These are phyloP conservation scores for Herpailurus yagouaroundi DNA, from an alignment of 2,113 vertebrate species.

Conservation along the genomic window DNA sequence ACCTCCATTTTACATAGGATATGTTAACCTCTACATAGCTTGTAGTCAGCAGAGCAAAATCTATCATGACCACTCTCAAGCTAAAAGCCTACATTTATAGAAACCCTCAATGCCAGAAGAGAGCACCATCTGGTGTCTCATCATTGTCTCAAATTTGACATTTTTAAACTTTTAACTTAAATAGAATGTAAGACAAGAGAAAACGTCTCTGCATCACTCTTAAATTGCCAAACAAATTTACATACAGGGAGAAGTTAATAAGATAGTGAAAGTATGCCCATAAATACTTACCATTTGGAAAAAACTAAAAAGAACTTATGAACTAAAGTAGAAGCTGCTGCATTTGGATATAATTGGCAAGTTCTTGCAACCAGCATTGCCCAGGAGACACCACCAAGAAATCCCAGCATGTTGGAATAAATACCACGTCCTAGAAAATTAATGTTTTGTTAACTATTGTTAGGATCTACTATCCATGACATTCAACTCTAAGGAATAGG, in stretches of 20 bases:
- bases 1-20: not conserved
- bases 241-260: not conserved
- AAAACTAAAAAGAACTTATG: slow-evolving; percentile 99
- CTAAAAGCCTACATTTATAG: not conserved
- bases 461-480: not conserved
- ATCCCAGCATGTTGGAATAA: slow-evolving; percentile 98
- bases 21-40: not conserved
- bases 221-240: slow-evolving; percentile 40
- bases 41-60: not conserved
- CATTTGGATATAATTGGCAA: slow-evolving; percentile 97
- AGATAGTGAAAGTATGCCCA: slow-evolving; percentile 36
- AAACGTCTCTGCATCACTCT: not conserved
- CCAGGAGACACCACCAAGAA: slow-evolving; percentile 98
- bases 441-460: slow-evolving; percentile 22
- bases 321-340: slow-evolving; percentile 95
- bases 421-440: slow-evolving; percentile 92
- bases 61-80: not conserved
- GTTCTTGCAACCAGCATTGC: slow-evolving; percentile 98
- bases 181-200: not conserved
- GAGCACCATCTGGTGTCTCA: not conserved
- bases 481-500: not conserved
- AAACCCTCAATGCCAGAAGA: not conserved
- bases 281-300: slow-evolving; percentile 93
- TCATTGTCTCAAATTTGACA: not conserved
- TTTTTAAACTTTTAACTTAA: slow-evolving; percentile 56